A percentile compares a stretch with the other conserved stretches of the same genome.
Evolutionary conservation across 2,888 invertebrate species (phyloP).

Genomic region (Sialis fuliginosa): DNA sequence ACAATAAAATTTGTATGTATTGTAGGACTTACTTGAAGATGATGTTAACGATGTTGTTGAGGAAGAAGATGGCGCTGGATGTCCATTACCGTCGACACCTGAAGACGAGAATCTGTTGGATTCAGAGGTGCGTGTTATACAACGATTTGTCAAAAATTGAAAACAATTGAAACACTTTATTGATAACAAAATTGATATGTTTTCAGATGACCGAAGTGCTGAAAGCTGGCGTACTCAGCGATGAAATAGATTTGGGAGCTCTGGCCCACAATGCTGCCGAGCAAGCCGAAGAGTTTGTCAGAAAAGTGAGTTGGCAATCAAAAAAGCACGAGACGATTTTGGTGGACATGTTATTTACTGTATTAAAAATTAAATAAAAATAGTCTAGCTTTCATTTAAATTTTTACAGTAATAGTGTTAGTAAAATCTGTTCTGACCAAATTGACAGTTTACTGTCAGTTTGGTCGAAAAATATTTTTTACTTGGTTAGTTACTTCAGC

Average conservation of each 20-base stretch:
- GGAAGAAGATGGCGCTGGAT: slow-evolving; percentile 67
- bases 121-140: slow-evolving; percentile 38
- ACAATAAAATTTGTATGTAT: slow-evolving; percentile 1
- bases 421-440: too few species aligned
- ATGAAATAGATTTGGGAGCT: slow-evolving; percentile 67
- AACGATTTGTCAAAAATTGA: neutral
- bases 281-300: slow-evolving; percentile 87
- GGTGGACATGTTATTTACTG: too few species aligned
- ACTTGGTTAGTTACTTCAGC: too few species aligned
- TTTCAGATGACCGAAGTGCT: slow-evolving; percentile 62
- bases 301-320: slow-evolving; percentile 37
- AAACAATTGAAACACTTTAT: neutral
- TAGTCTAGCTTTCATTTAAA: too few species aligned
- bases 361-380: too few species aligned
- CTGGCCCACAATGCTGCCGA: slow-evolving; percentile 79
- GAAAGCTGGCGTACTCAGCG: slow-evolving; percentile 69
- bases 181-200: neutral
- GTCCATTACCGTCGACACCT: slow-evolving; percentile 71
- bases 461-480: too few species aligned
- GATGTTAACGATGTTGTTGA: slow-evolving; percentile 36
- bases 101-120: slow-evolving; percentile 71
- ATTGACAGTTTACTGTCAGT: too few species aligned
- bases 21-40: slow-evolving; percentile 25
- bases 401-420: too few species aligned
- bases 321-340: too few species aligned